Percentiles rank a stretch among this genome's conserved stretches.
phyloP scores from a whole-genome alignment of 2,797 vertebrate species.

The Hipposideros larvatus region DNA sequence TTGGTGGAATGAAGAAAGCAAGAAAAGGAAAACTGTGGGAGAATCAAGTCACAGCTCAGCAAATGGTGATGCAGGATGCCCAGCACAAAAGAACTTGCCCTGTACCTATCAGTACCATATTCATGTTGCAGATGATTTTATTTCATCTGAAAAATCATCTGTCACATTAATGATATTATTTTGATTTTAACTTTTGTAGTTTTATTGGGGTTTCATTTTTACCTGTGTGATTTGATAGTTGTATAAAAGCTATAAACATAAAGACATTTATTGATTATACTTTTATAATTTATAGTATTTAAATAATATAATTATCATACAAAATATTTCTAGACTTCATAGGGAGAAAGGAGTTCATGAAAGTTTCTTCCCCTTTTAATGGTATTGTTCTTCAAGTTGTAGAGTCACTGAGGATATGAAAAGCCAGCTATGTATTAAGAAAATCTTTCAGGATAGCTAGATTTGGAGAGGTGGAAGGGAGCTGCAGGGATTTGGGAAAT shows the following conservation, averaged over 20 bases:
- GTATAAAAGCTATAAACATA: slow-evolving; percentile 14
- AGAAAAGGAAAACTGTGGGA: neutral
- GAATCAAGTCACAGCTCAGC: neutral
- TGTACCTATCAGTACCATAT: neutral
- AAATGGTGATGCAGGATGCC: neutral
- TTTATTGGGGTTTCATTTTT: slow-evolving; percentile 43
- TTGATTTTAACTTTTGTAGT: neutral
- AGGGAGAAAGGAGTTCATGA: slow-evolving; percentile 8
- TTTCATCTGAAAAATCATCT: neutral
- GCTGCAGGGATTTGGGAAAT: neutral
- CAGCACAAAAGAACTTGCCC: neutral
- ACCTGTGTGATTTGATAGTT: neutral
- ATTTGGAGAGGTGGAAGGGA: neutral
- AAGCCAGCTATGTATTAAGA: neutral
- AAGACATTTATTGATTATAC: neutral
- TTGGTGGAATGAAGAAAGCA: neutral
- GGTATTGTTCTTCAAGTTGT: slow-evolving; percentile 50
- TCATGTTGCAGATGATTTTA: neutral
- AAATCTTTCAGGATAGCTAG: slow-evolving; percentile 15
- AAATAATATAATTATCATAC: slow-evolving; percentile 16
- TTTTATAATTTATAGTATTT: slow-evolving; percentile 35
- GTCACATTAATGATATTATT: neutral
- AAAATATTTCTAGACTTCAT: slow-evolving; percentile 24
- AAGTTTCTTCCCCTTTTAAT: neutral
- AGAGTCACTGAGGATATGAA: neutral